Base-by-base conservation (phyloP, 1,140 invertebrate species). In the Drosophila mauritiana region DNA sequence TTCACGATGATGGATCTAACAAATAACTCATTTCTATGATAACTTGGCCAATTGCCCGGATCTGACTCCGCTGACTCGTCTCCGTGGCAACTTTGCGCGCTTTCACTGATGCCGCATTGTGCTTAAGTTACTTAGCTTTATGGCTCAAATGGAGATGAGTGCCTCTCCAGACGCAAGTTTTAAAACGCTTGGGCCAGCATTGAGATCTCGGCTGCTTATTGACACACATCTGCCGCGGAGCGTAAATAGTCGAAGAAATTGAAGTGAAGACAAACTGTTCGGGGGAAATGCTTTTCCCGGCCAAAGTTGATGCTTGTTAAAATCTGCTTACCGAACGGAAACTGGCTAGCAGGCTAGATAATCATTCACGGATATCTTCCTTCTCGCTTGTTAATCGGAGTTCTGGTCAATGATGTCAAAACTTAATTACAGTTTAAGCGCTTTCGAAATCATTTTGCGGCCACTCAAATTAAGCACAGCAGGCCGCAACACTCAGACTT, bases 21-120 rank as follows among this genome's bases (percentile, higher is more conserved):
- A 77, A 81, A 76, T 72, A 77, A 58, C 73, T 80, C 78, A 80
- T 80, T 80, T 81, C 64, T 80, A 81, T 80, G 78, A 81, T 80
- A 80, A 80, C 78, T 77, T 58, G 79, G 54, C 59, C 74, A 77
- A 77, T 77, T 77, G 55, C 64, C 68, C 64, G 68, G 31, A 39
- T 34, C 25, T 27, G 37, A 65, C 49, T 49, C 27, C 46, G 27
- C 10, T 27, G 17, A 40, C 12, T 17, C 27, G 31, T 20, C 39
- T 12, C 20, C 36, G 31, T 15, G 0, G 48, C 59, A 52, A 68
- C 42, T 69, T 70, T 69, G 15, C 49, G 12, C 12, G 72, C 73
- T 75, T 75, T 75, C 73, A 67, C 73, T 58, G 46, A 17, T 15
- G 8, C 49, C 67, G 73, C 73, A 76, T 76, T 76, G 73, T 67